phyloP scores from a whole-genome alignment of 2,888 invertebrate genomes.

The Tryphoninae sp. region DNA sequence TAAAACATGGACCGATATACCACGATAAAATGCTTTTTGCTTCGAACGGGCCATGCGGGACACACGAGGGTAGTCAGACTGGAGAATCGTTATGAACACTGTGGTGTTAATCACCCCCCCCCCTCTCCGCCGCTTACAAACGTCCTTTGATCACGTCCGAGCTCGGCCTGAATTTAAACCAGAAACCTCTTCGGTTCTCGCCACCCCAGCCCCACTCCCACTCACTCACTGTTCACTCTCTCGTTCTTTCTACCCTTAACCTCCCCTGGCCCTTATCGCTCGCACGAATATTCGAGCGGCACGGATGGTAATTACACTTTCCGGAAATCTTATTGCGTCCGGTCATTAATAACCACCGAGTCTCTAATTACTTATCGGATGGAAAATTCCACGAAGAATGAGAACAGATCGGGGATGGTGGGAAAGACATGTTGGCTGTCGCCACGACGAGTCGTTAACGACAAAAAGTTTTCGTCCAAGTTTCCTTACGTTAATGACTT shows the following conservation, averaged over 20 bases:
- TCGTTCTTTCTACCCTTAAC: conserved; percentile 25
- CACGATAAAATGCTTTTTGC: conserved; percentile 26
- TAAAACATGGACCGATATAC: background rate
- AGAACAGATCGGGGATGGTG: conserved; percentile 12
- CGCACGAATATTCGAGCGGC: conserved; percentile 42
- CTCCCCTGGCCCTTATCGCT: conserved; percentile 45
- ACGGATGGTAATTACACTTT: conserved; percentile 54
- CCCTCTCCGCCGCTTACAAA: conserved; percentile 37
- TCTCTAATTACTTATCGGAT: conserved; percentile 58
- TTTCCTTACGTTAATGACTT: background rate
- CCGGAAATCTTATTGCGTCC: conserved; percentile 60
- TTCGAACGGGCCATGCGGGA: background rate
- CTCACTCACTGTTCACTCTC: background rate
- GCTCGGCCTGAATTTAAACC: conserved; percentile 54
- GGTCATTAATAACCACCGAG: conserved; percentile 56
- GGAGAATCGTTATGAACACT: conserved; percentile 47
- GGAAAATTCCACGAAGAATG: conserved; percentile 35
- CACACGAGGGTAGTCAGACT: conserved; percentile 11
- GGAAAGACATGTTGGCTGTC: background rate
- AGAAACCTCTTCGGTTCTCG: conserved; percentile 41
- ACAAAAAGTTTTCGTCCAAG: conserved; percentile 27
- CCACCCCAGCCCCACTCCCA: conserved; percentile 18
- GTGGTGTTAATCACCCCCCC: conserved; percentile 34
- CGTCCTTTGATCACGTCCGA: conserved; percentile 58
- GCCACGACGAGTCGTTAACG: conserved; percentile 15